Percentiles rank a stretch among this genome's conserved stretches.
These are phyloP conservation scores for Bombyx mandarina DNA, from an alignment of 1,140 invertebrate species.

Conservation along the genomic window DNA sequence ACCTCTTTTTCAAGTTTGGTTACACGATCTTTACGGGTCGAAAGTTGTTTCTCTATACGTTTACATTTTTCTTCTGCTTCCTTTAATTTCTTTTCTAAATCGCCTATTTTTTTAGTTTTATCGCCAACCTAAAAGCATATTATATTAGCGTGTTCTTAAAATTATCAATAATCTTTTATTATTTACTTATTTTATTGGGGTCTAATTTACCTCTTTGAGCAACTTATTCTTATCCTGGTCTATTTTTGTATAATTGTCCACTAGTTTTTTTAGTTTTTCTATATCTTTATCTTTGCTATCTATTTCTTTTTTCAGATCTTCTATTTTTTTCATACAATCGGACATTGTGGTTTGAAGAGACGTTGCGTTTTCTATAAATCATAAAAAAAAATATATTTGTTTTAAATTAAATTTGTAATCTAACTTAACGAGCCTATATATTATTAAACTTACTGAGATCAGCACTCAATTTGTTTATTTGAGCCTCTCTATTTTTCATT, in stretches of 20 bases:
- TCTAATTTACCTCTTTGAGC: slow-evolving; percentile 58
- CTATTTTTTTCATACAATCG: slow-evolving; percentile 69
- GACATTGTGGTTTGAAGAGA: slow-evolving; percentile 68
- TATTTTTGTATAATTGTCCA: slow-evolving; percentile 59
- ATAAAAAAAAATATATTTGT: slow-evolving; percentile 2
- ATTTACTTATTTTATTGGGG: slow-evolving; percentile 1
- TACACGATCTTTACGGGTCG: slow-evolving; percentile 73
- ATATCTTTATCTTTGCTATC: slow-evolving; percentile 73
- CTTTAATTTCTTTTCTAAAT: slow-evolving; percentile 73
- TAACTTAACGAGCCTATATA: background rate
- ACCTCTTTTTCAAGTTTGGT: slow-evolving; percentile 75
- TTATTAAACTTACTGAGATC: slow-evolving; percentile 62
- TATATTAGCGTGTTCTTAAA: background rate
- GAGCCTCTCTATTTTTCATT: slow-evolving; percentile 73
- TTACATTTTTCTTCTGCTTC: slow-evolving; percentile 75
- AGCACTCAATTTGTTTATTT: slow-evolving; percentile 70
- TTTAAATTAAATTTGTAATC: background rate
- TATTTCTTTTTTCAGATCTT: slow-evolving; percentile 70
- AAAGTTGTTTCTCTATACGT: slow-evolving; percentile 71
- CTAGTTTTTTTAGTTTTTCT: slow-evolving; percentile 72
- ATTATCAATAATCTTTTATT: background rate
- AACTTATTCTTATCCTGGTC: slow-evolving; percentile 70
- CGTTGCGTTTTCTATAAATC: slow-evolving; percentile 47
- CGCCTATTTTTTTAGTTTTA: slow-evolving; percentile 72
- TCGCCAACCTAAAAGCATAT: slow-evolving; percentile 62